Conservation (phyloP, 2,797 vertebrate species). For the Forpus xanthops region DNA sequence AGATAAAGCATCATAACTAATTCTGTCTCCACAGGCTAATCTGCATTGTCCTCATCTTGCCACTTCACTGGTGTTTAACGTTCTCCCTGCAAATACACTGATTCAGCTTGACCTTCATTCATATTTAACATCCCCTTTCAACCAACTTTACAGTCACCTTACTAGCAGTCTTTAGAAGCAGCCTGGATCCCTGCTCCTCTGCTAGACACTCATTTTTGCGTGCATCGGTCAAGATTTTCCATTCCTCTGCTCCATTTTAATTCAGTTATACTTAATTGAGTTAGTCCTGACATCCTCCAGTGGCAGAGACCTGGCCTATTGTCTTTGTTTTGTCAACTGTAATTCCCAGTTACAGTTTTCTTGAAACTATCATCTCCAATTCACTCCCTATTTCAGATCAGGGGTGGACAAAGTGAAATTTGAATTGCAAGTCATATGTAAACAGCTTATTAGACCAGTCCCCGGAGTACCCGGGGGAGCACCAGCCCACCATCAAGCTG, state of each 20-base stretch:
- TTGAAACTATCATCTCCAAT: background rate
- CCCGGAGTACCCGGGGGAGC: background rate
- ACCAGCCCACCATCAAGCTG: accelerated
- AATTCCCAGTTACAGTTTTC: background rate
- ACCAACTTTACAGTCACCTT: background rate
- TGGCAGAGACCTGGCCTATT: background rate
- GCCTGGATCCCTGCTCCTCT: background rate
- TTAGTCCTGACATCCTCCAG: slow-evolving; percentile 2
- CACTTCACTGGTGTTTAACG: background rate
- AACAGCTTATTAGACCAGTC: background rate
- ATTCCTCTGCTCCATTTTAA: background rate
- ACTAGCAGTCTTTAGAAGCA: background rate
- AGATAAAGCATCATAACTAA: background rate
- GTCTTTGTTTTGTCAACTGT: background rate
- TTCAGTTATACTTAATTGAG: slow-evolving; percentile 13
- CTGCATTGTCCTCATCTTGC: background rate
- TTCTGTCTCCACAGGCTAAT: background rate
- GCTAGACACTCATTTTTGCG: background rate
- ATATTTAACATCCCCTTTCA: background rate
- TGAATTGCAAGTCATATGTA: accelerated
- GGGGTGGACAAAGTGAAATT: background rate
- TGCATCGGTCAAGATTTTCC: background rate
- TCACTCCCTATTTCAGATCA: background rate
- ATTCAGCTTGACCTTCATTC: background rate
- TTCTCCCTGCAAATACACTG: background rate